A percentile compares a stretch with the other conserved stretches of the same genome.
phyloP scores from a whole-genome alignment of 2,113 vertebrate species.

The Neodon shergylaensis region DNA sequence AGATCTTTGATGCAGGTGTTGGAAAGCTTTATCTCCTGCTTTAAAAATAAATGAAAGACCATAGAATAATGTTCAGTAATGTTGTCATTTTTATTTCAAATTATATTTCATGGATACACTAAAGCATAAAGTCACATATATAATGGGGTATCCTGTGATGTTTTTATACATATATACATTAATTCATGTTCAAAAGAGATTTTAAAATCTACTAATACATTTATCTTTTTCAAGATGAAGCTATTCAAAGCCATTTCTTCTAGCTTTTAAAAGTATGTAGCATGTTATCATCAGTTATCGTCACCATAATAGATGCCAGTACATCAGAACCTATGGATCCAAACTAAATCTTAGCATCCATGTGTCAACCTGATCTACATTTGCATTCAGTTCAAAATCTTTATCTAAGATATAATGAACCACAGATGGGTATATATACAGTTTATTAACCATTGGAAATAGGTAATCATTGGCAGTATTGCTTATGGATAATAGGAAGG shows the following conservation, averaged over 20 bases:
- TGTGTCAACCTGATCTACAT: not conserved
- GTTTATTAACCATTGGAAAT: not conserved
- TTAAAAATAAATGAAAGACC: not conserved
- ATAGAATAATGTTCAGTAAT: not conserved
- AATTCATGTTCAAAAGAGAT: not conserved
- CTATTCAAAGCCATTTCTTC: not conserved
- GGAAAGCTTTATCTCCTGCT: not conserved
- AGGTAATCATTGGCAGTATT: not conserved
- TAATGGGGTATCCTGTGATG: not conserved
- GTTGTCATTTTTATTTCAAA: not conserved
- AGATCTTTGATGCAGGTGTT: not conserved
- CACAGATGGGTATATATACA: not conserved
- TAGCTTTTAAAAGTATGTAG: not conserved
- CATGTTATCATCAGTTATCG: not conserved
- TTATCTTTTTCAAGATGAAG: not conserved
- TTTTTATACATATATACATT: not conserved
- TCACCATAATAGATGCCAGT: not conserved
- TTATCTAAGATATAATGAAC: not conserved
- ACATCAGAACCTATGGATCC: not conserved
- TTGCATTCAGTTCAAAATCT: not conserved
- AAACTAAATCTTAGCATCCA: not conserved
- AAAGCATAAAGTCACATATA: not conserved
- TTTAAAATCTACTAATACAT: not conserved
- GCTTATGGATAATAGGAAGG: not conserved
- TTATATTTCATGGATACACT: not conserved